These are phyloP conservation scores for Cyrtodaria siliqua DNA, from an alignment of 2,888 invertebrate species.

Conservation along the genomic window DNA sequence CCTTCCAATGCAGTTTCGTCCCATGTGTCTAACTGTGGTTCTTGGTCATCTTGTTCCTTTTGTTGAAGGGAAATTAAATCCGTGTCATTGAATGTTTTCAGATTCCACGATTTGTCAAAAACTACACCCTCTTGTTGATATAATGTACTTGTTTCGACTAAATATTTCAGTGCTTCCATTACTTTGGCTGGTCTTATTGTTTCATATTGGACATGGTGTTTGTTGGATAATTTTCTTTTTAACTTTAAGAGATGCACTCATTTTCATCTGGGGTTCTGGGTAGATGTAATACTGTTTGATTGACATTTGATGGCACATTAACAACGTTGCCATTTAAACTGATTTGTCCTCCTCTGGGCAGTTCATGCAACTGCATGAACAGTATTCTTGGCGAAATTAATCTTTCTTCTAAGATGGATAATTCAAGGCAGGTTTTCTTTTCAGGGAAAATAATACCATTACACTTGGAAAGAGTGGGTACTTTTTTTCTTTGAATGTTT, in stretches of 20 bases:
- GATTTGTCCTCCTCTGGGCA: conserved; percentile 71
- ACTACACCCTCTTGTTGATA: conserved; percentile 15
- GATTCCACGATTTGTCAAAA: conserved; percentile 3
- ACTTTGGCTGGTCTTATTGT: conserved; percentile 1
- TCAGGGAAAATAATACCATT: conserved; percentile 52
- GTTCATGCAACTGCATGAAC: conserved; percentile 83
- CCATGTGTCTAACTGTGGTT: not conserved
- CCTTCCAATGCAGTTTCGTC: not conserved
- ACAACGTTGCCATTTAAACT: conserved; percentile 64
- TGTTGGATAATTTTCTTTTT: not conserved
- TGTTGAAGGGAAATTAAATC: too few relatives aligned
- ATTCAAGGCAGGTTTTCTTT: conserved; percentile 12
- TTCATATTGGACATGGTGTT: not conserved
- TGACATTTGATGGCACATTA: conserved; percentile 65
- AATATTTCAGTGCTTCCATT: not conserved
- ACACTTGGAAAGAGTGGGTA: conserved; percentile 42
- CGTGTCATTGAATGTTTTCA: too few relatives aligned
- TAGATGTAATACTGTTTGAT: conserved; percentile 22
- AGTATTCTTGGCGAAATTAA: conserved; percentile 80
- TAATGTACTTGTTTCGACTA: not conserved
- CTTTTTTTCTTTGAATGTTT: conserved; percentile 41
- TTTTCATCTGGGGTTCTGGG: not conserved
- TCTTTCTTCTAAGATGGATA: conserved; percentile 79
- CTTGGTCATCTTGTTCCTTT: too few relatives aligned
- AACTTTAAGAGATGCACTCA: not conserved